Conservation (phyloP, 2,797 vertebrate genomes). For the Australoheros facetus region DNA sequence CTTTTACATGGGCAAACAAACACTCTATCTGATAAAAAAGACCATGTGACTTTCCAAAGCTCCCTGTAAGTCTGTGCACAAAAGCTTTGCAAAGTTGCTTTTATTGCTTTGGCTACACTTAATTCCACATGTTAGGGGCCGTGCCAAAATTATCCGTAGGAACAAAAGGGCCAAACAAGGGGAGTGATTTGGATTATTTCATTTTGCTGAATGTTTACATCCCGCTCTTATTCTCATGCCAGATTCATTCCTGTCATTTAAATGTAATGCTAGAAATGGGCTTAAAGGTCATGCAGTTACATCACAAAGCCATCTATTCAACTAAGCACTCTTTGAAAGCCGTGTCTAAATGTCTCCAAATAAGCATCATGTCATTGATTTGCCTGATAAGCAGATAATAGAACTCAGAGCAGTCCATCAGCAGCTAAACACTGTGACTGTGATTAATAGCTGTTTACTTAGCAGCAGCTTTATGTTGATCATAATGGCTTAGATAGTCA, state of each 20-base stretch:
- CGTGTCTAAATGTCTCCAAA: background rate
- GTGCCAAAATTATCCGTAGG: background rate
- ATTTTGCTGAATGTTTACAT: background rate
- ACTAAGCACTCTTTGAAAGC: background rate
- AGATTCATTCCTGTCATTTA: background rate
- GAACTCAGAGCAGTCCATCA: background rate
- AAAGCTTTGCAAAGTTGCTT: background rate
- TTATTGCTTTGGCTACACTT: background rate
- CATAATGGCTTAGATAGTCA: background rate
- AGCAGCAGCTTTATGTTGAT: background rate
- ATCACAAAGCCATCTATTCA: constrained; percentile 1
- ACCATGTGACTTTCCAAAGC: background rate
- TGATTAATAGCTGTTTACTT: background rate
- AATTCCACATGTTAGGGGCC: background rate
- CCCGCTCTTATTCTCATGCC: background rate
- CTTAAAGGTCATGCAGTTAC: background rate
- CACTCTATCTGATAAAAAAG: background rate
- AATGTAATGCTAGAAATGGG: background rate
- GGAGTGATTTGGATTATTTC: background rate
- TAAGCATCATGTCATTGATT: background rate
- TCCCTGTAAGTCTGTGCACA: background rate
- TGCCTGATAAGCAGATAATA: background rate
- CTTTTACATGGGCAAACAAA: background rate
- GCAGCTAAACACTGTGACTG: background rate
- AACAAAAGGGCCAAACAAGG: background rate